A percentile compares a stretch with the other conserved stretches of the same genome.
These are phyloP conservation scores for Astropecten irregularis DNA, from an alignment of 53 echinoderm and acorn worm species.

Conservation along the genomic window DNA sequence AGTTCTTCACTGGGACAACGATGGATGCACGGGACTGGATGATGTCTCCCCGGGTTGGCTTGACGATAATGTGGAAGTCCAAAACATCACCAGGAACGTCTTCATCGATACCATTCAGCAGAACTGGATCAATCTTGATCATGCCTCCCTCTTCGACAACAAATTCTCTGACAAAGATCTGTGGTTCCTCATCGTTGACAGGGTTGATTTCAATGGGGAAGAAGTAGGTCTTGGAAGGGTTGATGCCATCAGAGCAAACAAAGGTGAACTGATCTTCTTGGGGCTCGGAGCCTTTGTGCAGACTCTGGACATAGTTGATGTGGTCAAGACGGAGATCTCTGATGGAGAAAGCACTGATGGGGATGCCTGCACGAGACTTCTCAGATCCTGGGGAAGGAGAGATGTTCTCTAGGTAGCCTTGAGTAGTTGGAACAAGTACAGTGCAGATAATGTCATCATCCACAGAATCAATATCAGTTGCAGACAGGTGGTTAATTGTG, in stretches of 20 bases:
- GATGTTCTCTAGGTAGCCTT: conserved; percentile 94
- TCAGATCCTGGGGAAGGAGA: conserved; percentile 98
- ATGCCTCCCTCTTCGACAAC: conserved; percentile 81
- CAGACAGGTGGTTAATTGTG: conserved; percentile 64
- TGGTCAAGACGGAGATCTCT: conserved; percentile 91
- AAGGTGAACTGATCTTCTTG: conserved; percentile 85
- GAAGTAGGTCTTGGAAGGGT: conserved; percentile 72
- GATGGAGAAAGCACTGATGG: conserved; percentile 92
- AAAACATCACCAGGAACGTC: conserved; percentile 82
- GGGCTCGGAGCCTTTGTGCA: conserved; percentile 78
- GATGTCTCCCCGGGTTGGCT: conserved; percentile 79
- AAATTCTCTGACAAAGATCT: conserved; percentile 67
- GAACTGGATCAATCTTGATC: conserved; percentile 66
- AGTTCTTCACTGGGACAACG: conserved; percentile 78
- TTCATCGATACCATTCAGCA: conserved; percentile 77
- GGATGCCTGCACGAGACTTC: conserved; percentile 91
- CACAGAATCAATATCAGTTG: conserved; percentile 86
- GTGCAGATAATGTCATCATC: conserved; percentile 95
- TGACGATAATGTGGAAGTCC: conserved; percentile 83
- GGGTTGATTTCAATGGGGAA: conserved; percentile 82
- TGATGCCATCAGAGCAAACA: conserved; percentile 91
- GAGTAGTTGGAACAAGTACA: conserved; percentile 62
- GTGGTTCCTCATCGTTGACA: conserved; percentile 88
- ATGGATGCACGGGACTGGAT: conserved; percentile 51
- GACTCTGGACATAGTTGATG: conserved; percentile 99